A percentile compares a stretch with the other conserved stretches of the same genome.
These are phyloP conservation scores for Coreius guichenoti DNA, from an alignment of 2,797 vertebrate species.

Conservation along the genomic window DNA sequence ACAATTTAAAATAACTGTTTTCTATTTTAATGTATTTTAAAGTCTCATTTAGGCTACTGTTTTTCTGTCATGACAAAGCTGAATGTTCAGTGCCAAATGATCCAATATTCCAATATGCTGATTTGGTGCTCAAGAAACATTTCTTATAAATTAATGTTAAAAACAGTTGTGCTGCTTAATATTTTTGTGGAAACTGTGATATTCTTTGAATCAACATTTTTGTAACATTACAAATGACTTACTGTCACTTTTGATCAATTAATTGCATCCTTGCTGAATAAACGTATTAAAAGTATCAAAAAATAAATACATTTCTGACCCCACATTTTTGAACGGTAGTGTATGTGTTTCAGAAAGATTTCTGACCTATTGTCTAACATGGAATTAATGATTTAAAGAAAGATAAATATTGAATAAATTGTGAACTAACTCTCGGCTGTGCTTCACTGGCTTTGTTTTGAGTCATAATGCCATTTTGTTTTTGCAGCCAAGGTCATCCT, in stretches of 20 bases:
- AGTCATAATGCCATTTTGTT: conserved; percentile 5
- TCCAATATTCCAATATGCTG: neutral
- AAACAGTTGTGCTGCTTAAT: neutral
- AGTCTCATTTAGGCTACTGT: neutral
- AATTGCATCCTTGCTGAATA: too few relatives aligned
- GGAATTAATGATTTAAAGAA: neutral
- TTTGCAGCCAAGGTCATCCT: conserved; percentile 10
- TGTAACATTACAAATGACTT: neutral
- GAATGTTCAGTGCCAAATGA: neutral
- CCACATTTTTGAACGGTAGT: neutral
- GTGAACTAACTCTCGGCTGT: neutral
- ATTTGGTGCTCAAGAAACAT: neutral
- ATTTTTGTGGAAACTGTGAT: neutral
- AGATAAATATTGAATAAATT: conserved; percentile 4
- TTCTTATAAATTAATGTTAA: neutral
- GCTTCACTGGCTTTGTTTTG: conserved; percentile 1
- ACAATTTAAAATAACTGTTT: neutral
- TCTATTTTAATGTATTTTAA: neutral
- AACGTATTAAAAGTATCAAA: neutral
- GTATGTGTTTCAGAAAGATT: neutral
- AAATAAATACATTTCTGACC: neutral
- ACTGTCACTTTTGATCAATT: neutral
- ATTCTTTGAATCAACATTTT: neutral
- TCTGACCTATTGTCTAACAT: neutral
- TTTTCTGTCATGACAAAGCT: neutral